These are phyloP conservation scores for Notospermus geniculatus DNA, from an alignment of 1,140 invertebrate species.

Conservation along the genomic window DNA sequence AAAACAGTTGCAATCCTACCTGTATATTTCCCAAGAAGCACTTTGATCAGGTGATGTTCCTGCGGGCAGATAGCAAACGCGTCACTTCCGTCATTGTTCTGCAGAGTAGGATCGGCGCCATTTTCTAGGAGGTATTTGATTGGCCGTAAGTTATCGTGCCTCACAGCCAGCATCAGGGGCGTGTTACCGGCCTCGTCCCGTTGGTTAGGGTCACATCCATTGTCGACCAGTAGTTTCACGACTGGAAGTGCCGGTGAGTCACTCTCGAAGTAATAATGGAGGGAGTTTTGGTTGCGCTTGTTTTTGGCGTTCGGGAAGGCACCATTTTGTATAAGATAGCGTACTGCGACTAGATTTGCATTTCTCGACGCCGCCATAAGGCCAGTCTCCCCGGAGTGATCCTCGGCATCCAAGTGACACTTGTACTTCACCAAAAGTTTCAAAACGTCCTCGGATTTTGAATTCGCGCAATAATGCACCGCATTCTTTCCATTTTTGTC, in stretches of 20 bases:
- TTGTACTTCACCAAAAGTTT: conserved; percentile 8
- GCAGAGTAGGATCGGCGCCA: conserved; percentile 25
- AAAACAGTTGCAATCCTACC: conserved; percentile 2
- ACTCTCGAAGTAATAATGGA: conserved; percentile 22
- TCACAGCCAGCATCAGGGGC: conserved; percentile 25
- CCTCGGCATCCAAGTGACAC: not conserved
- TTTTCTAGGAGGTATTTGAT: conserved; percentile 20
- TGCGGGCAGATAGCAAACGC: conserved; percentile 23
- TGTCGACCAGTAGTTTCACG: conserved; percentile 11
- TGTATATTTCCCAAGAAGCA: conserved; percentile 12
- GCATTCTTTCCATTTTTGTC: conserved; percentile 13
- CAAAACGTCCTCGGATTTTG: conserved; percentile 10
- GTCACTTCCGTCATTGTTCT: conserved; percentile 21
- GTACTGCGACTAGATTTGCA: conserved; percentile 7
- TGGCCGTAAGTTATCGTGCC: conserved; percentile 15
- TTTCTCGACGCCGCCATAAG: conserved; percentile 17
- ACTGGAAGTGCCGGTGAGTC: conserved; percentile 16
- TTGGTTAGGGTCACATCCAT: conserved; percentile 17
- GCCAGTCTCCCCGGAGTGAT: conserved; percentile 15
- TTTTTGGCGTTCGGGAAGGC: conserved; percentile 13
- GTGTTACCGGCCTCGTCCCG: conserved; percentile 19
- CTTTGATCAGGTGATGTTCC: conserved; percentile 4
- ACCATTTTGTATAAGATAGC: conserved; percentile 14
- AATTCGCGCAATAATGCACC: conserved; percentile 21
- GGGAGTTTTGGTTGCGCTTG: conserved; percentile 11